Evolutionary conservation across 2,888 invertebrate genomes (phyloP).

Genomic region (Limnephilus lunatus): DNA sequence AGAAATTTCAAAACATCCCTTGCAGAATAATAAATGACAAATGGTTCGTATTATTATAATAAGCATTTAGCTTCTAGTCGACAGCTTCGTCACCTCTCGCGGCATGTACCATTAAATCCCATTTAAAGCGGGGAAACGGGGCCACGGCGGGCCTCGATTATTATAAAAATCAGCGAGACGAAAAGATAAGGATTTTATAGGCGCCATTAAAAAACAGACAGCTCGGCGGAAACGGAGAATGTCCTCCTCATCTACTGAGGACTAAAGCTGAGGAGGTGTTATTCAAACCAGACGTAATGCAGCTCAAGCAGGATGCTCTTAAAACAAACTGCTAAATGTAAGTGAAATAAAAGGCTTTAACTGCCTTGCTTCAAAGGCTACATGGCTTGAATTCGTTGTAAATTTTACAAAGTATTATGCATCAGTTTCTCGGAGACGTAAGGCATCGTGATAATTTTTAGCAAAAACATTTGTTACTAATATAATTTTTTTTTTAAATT

Average conservation of each 20-base stretch:
- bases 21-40: background rate
- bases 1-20: background rate
- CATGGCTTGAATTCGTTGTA: background rate
- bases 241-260: conserved; percentile 43
- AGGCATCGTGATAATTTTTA: background rate
- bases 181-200: conserved; percentile 66
- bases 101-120: conserved; percentile 48
- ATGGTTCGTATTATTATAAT: background rate
- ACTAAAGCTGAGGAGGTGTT: conserved; percentile 2
- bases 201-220: conserved; percentile 63
- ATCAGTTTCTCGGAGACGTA: background rate
- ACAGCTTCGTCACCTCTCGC: background rate
- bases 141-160: conserved; percentile 62
- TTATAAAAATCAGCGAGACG: conserved; percentile 66
- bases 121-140: conserved; percentile 39
- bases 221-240: conserved; percentile 52
- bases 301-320: background rate
- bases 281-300: conserved; percentile 36
- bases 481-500: too few relatives aligned
- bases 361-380: background rate
- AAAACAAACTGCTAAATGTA: background rate
- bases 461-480: background rate
- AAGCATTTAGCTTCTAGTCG: background rate
- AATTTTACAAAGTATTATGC: background rate
- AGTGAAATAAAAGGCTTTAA: conserved; percentile 5